Evolutionary conservation across 2,113 vertebrate species (phyloP).

Genomic region (Australoheros scitulus): DNA sequence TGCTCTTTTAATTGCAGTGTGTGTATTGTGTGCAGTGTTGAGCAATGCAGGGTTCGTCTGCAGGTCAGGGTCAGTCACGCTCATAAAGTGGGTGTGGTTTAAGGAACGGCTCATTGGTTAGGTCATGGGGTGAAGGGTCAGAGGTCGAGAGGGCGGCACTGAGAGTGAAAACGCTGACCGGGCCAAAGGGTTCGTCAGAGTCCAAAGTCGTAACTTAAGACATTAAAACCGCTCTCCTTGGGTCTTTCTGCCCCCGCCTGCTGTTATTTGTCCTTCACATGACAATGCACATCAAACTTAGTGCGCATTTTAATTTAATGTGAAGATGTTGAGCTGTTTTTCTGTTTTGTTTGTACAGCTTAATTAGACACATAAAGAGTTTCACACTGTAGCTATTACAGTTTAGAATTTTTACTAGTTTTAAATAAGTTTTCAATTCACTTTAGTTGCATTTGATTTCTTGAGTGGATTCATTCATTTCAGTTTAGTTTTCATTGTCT

Average conservation of each 20-base stretch:
- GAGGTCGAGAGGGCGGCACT: constrained; percentile 51
- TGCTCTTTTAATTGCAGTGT: constrained; percentile 22
- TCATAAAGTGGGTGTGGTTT: constrained; percentile 65
- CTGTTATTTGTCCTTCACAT: constrained; percentile 30
- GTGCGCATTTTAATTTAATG: background rate
- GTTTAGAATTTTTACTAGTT: background rate
- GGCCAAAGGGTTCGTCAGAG: constrained; percentile 53
- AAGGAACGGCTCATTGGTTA: constrained; percentile 58
- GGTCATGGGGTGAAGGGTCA: constrained; percentile 55
- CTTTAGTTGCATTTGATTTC: no score
- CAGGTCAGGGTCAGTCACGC: constrained; percentile 73
- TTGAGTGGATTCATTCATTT: background rate
- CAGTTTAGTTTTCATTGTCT: background rate
- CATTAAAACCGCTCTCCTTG: constrained; percentile 20
- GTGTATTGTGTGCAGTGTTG: constrained; percentile 24
- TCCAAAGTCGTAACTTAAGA: constrained; percentile 74
- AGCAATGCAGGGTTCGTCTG: constrained; percentile 58
- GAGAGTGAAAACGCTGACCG: constrained; percentile 67
- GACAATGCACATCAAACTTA: background rate
- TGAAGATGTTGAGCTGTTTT: background rate
- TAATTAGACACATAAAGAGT: no score
- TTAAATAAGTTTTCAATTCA: no score
- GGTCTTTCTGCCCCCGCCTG: background rate
- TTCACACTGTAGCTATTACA: background rate
- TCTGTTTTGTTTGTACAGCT: no score